These are phyloP conservation scores for Drosophila ercepeae DNA, from an alignment of 1,140 invertebrate genomes.

Conservation along the genomic window DNA sequence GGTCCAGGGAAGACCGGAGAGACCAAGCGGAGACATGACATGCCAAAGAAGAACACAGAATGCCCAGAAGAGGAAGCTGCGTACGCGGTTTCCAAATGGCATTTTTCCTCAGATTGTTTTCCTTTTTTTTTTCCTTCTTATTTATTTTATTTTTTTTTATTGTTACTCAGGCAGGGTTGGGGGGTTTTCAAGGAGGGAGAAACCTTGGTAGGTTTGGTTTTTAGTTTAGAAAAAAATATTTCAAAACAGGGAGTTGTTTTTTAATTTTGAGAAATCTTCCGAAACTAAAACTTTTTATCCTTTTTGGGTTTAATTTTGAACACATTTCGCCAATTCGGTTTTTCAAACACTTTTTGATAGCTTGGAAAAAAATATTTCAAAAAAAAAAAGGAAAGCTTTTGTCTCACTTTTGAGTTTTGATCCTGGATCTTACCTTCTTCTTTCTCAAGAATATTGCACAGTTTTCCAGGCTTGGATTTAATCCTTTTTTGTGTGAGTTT, in stretches of 20 bases:
- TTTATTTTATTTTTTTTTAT: neutral
- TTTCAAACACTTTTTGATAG: neutral
- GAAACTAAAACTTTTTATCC: too few species aligned
- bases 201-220: neutral
- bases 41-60: neutral
- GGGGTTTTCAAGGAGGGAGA: neutral
- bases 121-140: neutral
- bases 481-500: conserved; percentile 28
- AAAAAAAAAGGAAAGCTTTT: neutral
- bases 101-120: conserved; percentile 10
- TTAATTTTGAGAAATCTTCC: too few species aligned
- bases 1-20: neutral
- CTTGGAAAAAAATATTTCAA: conserved; percentile 4
- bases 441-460: conserved; percentile 21
- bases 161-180: neutral
- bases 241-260: too few species aligned
- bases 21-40: neutral
- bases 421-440: conserved; percentile 26
- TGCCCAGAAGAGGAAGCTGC: neutral
- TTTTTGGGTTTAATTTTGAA: neutral
- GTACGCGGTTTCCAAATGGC: conserved; percentile 11
- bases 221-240: neutral
- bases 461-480: conserved; percentile 20
- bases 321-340: neutral
- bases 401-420: neutral